Conservation (phyloP, 2,888 invertebrate species). For the Gastracanthus pulcherrimus region DNA sequence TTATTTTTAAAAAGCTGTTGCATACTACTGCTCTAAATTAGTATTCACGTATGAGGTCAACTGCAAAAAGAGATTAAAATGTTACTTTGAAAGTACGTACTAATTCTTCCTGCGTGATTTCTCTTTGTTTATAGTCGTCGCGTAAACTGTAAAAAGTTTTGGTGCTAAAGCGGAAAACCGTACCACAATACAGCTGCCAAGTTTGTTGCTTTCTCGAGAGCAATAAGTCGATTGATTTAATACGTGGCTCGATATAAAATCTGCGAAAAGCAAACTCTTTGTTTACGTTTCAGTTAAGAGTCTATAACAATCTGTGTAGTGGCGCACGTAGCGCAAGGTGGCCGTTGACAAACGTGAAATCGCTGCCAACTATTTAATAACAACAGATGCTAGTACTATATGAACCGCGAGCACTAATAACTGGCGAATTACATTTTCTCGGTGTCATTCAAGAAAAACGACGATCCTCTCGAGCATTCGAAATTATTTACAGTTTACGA, state of each 20-base stretch:
- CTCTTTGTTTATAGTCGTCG: background rate
- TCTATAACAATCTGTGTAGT: background rate
- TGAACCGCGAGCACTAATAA: background rate
- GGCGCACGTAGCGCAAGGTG: too few relatives aligned
- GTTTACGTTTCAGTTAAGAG: slow-evolving; percentile 11
- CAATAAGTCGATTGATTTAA: background rate
- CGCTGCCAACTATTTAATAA: slow-evolving; percentile 38
- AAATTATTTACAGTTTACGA: too few relatives aligned
- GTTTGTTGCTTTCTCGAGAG: background rate
- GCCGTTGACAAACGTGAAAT: slow-evolving; percentile 5
- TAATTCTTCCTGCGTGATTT: too few relatives aligned
- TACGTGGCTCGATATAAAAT: background rate
- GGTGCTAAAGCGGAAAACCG: background rate
- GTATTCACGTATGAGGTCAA: too few relatives aligned
- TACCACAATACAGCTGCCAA: too few relatives aligned
- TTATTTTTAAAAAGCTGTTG: too few relatives aligned
- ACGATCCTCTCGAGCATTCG: too few relatives aligned
- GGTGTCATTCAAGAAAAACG: background rate
- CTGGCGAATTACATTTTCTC: background rate
- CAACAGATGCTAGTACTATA: background rate
- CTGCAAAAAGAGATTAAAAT: too few relatives aligned
- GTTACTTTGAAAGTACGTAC: too few relatives aligned
- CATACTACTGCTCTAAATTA: too few relatives aligned
- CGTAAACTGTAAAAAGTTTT: background rate
- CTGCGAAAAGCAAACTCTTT: background rate